These are phyloP conservation scores for Artibeus lituratus DNA, from an alignment of 2,797 vertebrate species.

Conservation along the genomic window DNA sequence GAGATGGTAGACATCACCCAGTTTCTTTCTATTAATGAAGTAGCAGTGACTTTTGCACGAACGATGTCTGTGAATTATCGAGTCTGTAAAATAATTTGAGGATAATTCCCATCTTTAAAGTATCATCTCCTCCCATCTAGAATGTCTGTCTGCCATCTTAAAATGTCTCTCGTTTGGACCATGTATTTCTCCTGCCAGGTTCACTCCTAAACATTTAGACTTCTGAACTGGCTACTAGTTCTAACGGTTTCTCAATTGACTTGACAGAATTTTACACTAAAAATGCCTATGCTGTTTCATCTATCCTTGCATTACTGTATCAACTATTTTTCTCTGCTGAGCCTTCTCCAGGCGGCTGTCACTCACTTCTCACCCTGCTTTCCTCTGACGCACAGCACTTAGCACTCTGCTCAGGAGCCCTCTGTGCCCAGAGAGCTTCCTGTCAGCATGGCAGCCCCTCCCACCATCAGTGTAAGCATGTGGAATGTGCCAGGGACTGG, in stretches of 20 bases:
- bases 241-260: background rate
- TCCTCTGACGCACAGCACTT: background rate
- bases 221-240: background rate
- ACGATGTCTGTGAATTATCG: background rate
- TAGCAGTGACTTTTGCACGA: background rate
- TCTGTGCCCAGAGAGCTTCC: background rate
- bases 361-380: background rate
- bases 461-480: background rate
- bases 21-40: background rate
- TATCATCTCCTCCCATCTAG: background rate
- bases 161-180: background rate
- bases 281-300: background rate
- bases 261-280: background rate
- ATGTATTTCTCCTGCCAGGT: background rate
- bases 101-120: background rate
- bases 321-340: background rate
- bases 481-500: background rate
- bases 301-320: background rate
- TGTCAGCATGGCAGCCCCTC: background rate
- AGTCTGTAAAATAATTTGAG: slow-evolving; percentile 9
- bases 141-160: background rate
- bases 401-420: background rate
- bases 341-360: background rate
- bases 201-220: background rate
- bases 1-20: background rate